A percentile compares a stretch with the other conserved stretches of the same genome.
Conservation (phyloP, 2,113 vertebrate species). For the Heterochromis multidens region DNA sequence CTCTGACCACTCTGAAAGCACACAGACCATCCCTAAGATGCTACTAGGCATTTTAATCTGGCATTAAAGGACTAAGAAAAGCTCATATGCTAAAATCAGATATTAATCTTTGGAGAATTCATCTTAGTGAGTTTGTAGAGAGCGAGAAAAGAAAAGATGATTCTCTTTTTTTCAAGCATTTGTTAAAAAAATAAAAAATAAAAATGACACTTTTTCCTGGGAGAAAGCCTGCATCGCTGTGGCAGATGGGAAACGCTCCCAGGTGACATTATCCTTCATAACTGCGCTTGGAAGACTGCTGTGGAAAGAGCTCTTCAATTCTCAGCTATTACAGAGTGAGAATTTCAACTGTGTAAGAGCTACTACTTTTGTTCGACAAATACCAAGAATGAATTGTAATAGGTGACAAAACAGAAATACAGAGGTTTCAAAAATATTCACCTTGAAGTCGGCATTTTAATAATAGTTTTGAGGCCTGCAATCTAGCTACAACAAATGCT, state of each 20-base stretch:
- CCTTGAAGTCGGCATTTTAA: rapidly evolving
- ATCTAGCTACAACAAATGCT: background rate
- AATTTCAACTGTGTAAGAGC: background rate
- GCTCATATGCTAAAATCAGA: background rate
- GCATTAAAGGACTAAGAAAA: background rate
- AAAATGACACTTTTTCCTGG: background rate
- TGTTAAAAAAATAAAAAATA: background rate
- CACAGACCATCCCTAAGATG: background rate
- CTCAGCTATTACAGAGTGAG: background rate
- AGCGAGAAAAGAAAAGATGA: background rate
- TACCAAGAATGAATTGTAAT: background rate
- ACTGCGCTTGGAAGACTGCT: background rate
- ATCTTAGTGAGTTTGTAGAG: background rate
- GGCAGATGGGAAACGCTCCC: background rate
- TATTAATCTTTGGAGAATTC: background rate
- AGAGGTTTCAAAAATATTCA: background rate
- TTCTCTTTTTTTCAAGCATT: background rate
- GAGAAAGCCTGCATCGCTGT: background rate
- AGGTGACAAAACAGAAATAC: rapidly evolving
- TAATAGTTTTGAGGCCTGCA: background rate
- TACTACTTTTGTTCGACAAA: rapidly evolving
- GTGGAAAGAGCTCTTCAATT: background rate
- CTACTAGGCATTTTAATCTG: background rate
- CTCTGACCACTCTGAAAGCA: background rate
- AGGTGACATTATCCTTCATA: background rate